phyloP scores from a whole-genome alignment of 2,797 vertebrate species.

The Somateria mollissima region DNA sequence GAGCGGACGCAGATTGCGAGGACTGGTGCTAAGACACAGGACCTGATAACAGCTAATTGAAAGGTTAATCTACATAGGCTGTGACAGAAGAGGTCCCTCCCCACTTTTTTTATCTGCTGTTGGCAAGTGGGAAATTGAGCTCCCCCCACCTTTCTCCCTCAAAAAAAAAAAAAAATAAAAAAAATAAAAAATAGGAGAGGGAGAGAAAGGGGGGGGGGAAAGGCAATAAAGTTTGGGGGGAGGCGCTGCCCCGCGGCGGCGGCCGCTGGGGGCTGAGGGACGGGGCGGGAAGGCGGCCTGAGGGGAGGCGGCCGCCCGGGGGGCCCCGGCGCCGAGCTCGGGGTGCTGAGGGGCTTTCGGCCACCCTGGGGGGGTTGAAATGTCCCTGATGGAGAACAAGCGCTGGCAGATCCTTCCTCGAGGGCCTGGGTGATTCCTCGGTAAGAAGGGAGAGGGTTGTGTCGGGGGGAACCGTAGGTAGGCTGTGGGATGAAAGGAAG shows the following conservation, averaged over 20 bases:
- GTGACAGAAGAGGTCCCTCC: constrained; percentile 95
- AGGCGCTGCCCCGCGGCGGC: not conserved
- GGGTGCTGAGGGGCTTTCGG: not conserved
- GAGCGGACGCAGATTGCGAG: constrained; percentile 79
- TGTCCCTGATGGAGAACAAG: not conserved
- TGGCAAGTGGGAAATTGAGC: constrained; percentile 69
- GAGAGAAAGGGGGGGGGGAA: accelerated
- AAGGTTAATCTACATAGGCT: constrained; percentile 97
- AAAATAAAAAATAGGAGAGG: accelerated
- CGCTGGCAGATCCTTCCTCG: not conserved
- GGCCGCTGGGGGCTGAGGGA: not conserved
- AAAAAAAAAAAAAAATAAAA: not conserved
- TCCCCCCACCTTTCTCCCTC: not conserved
- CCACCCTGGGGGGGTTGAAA: accelerated
- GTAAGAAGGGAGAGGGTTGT: not conserved
- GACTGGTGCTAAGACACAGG: constrained; percentile 84
- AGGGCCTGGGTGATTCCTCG: not conserved
- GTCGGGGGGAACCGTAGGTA: not conserved
- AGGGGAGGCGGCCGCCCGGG: not conserved
- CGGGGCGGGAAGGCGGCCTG: constrained; percentile 36
- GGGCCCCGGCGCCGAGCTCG: not conserved
- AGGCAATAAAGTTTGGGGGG: constrained; percentile 28
- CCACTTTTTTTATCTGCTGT: constrained; percentile 75
- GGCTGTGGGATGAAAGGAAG: not conserved
- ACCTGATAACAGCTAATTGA: constrained; percentile 96